phyloP scores from a whole-genome alignment of 2,113 vertebrate species.

The Oryzias celebensis region DNA sequence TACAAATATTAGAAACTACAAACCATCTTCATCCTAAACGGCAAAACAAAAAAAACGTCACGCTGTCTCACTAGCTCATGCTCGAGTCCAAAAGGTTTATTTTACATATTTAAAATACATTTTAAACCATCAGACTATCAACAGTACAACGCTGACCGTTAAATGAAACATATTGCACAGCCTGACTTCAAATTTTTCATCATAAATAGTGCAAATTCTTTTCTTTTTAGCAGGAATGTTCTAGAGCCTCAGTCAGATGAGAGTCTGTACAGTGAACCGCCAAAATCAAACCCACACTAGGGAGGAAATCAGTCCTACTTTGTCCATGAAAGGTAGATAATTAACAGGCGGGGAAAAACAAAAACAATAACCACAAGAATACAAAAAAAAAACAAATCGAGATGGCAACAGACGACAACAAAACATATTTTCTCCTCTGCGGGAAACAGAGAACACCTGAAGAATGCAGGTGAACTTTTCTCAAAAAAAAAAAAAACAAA shows the following conservation, averaged over 20 bases:
- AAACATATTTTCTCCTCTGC: conserved; percentile 83
- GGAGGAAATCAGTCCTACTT: conserved; percentile 46
- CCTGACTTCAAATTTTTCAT: conserved; percentile 84
- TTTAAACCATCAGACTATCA: conserved; percentile 90
- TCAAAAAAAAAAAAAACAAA: conserved; percentile 72
- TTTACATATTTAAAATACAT: conserved; percentile 99
- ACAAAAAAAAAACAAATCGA: conserved; percentile 84
- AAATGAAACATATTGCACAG: conserved; percentile 92
- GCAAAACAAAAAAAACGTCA: conserved; percentile 59
- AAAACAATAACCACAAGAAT: conserved; percentile 63
- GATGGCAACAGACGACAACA: conserved; percentile 92
- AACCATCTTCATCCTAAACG: conserved; percentile 55
- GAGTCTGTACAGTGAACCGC: conserved; percentile 85
- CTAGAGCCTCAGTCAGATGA: conserved; percentile 79
- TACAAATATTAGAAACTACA: conserved; percentile 77
- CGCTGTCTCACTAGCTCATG: conserved; percentile 87
- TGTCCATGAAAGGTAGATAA: conserved; percentile 63
- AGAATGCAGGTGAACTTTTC: conserved; percentile 69
- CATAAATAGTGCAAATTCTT: conserved; percentile 98
- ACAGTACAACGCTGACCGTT: conserved; percentile 91
- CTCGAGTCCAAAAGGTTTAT: conserved; percentile 92
- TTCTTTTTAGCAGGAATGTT: conserved; percentile 91
- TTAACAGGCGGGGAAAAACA: conserved; percentile 39
- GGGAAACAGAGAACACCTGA: conserved; percentile 79
- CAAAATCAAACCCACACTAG: conserved; percentile 73